These are phyloP conservation scores for Sminthopsis crassicaudata DNA, from an alignment of 2,113 vertebrate species.

Conservation along the genomic window DNA sequence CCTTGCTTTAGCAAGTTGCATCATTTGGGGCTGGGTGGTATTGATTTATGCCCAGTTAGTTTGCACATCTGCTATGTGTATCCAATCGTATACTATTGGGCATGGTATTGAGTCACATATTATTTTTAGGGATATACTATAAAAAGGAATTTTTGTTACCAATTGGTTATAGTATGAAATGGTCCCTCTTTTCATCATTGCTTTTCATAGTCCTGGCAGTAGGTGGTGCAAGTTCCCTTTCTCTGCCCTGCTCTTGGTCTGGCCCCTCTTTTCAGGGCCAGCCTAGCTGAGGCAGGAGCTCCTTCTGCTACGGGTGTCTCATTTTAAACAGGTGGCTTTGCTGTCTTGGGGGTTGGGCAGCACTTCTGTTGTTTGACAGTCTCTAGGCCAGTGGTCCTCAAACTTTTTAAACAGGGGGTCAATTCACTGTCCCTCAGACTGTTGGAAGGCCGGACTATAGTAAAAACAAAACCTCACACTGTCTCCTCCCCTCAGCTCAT, in stretches of 20 bases:
- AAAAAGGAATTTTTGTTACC: not conserved
- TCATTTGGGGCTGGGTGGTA: not conserved
- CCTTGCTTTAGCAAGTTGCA: not conserved
- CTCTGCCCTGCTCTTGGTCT: not conserved
- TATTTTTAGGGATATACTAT: not conserved
- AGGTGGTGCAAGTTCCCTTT: not conserved
- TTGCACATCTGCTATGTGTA: not conserved
- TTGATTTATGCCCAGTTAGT: too few species aligned
- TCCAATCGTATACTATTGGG: not conserved
- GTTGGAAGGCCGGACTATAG: too few species aligned
- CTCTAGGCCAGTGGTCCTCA: too few species aligned
- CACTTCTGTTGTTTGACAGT: not conserved
- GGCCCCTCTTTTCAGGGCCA: not conserved
- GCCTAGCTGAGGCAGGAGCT: not conserved
- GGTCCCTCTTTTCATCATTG: not conserved
- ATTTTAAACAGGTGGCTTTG: not conserved
- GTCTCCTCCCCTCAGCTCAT: too few species aligned
- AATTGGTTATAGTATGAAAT: not conserved
- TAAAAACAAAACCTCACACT: too few species aligned
- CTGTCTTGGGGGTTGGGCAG: not conserved
- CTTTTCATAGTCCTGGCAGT: conserved; percentile 13
- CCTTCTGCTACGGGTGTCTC: not conserved
- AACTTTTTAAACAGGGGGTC: too few species aligned
- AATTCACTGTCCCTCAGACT: too few species aligned
- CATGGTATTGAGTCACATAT: not conserved